phyloP scores from a whole-genome alignment of 2,797 vertebrate genomes.

The Fistularia tabacaria region DNA sequence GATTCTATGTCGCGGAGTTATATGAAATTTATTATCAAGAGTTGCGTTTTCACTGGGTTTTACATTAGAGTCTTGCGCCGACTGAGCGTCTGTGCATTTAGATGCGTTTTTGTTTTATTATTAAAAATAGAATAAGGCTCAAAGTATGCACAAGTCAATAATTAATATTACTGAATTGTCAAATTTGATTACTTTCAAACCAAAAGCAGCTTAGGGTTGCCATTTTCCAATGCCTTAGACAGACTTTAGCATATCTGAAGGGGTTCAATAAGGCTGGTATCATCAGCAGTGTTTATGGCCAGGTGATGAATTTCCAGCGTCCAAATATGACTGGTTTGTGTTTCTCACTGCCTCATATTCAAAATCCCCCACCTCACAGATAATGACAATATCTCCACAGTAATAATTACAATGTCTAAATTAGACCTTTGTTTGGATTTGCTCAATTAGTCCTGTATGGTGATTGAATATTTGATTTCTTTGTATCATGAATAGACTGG shows the following conservation, averaged over 20 bases:
- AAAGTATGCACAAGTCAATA: no score
- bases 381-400: constrained; percentile 9
- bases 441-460: no score
- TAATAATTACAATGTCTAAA: constrained; percentile 13
- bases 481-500: neutral
- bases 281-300: constrained; percentile 47
- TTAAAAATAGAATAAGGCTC: no score
- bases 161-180: no score
- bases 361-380: neutral
- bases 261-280: constrained; percentile 32
- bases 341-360: neutral
- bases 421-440: constrained; percentile 7
- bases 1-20: constrained; percentile 11
- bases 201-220: no score
- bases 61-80: neutral
- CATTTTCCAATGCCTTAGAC: no score
- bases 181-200: no score
- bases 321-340: no score
- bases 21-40: neutral
- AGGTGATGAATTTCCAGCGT: constrained; percentile 42
- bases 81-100: no score
- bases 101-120: no score
- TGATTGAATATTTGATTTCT: neutral
- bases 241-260: no score
- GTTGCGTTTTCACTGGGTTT: constrained; percentile 18